Conservation (phyloP, 2,113 vertebrate genomes). For the Conger conger region DNA sequence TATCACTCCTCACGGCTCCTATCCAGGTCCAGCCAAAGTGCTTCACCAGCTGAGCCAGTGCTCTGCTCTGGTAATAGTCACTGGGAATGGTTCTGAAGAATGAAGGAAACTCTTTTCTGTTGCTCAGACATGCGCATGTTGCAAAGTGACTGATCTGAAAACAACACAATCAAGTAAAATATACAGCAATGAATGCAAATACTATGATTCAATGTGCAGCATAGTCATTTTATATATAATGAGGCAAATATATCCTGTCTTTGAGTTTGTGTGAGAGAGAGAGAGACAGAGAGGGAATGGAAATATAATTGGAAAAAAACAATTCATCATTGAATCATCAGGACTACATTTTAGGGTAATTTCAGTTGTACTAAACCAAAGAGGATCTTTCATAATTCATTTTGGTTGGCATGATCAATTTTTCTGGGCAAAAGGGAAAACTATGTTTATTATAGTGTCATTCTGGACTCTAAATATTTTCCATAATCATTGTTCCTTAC, state of each 20-base stretch:
- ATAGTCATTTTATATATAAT: no score
- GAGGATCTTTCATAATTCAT: no score
- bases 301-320: background rate
- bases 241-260: no score
- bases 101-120: constrained; percentile 45
- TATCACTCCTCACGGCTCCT: constrained; percentile 49
- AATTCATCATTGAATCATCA: background rate
- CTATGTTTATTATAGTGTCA: background rate
- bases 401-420: background rate
- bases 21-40: constrained; percentile 59
- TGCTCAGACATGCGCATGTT: no score
- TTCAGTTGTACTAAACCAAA: background rate
- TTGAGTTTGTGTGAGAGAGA: background rate
- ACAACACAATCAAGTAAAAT: no score
- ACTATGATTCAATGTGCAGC: no score
- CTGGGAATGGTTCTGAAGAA: constrained; percentile 58
- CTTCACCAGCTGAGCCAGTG: constrained; percentile 55
- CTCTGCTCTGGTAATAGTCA: constrained; percentile 54
- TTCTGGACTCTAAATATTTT: no score
- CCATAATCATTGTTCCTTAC: no score
- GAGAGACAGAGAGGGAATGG: background rate
- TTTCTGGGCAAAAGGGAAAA: background rate
- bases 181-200: no score
- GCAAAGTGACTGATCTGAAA: no score
- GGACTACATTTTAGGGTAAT: no score